Evolutionary conservation across 2,888 invertebrate species (phyloP), one percentile per base, ranked within the genome.

Genomic region (Trimorus sp.): DNA sequence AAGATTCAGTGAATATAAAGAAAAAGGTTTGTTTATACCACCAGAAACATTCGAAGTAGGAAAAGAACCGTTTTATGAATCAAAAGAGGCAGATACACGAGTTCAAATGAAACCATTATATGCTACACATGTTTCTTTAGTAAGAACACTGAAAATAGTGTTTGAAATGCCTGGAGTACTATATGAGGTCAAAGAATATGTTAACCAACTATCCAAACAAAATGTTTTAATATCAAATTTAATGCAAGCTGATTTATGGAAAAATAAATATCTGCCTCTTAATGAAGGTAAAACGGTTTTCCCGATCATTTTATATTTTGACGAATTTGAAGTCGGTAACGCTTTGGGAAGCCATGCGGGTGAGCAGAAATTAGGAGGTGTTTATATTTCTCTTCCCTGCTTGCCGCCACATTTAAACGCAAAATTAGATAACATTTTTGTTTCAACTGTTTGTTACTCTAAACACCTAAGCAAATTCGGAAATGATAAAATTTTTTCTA

Each of bases 371-470:
- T 26, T 62, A 8, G 16, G 62, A 3, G 62, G 62, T 11, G 12
- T 82, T 12, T 83, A 85, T 40, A 62, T 69, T 0, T 76, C 79
- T 15, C 38, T 84, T 12, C 49, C 54, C 53, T 77, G 68, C 16
- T 68, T 85, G 36, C 85, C 85, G 11, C 84, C 80, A 8, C 69
- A 83, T 73, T 58, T 83, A 16, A 14, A 53, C 7, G 78, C 74
- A 1, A 70, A 74, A 38, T 36, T 79, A 11, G 15, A 65, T n/a
- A 74, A 79, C 42, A 69, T 82, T 69, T 84, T 84, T 56, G 40
- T 81, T 40, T 59, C 59, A 14, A 81, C 82, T 40, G 63, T 76
- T 60, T 40, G n/a, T n/a, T 14, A 62, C 14, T 0, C 45, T 7
- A 71, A 65, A n/a, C n/a, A 62, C 8, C 14, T 40, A 2, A 45